Base-by-base conservation (phyloP, 2,888 invertebrate genomes). In the Rhyacophila evoluta region DNA sequence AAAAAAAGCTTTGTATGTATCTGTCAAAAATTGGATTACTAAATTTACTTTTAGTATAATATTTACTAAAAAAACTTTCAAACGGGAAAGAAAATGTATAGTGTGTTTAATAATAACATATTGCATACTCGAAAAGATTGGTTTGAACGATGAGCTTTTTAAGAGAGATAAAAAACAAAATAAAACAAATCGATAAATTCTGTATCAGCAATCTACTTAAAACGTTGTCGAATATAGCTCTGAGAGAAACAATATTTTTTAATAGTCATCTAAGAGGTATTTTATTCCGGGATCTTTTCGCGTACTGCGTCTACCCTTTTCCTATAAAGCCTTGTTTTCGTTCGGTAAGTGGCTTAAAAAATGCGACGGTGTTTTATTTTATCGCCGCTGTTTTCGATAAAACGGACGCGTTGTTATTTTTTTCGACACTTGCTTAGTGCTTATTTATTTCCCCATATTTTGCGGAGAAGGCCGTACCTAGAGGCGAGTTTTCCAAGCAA, bases 351-450 rank as follows among this genome's bases (percentile, higher is more conserved):
- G 77, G 77, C 74, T 74, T 77, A 76, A 81, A 81, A 79, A 77
- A 73, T 75, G 78, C 74, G 75, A 73, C 38, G 72, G 71, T 79
- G 79, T 78, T 81, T 81, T 81, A 70, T 75, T 79, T 79, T 81
- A 81, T 79, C 78, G 74, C 68, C 55, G 72, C 27, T 80, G 78
- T 77, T 78, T 78, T 78, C 72, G 78, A 80, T 75, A 72, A 75
- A 78, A 75, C 74, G 75, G 75, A 72, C 77, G 74, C 39, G 75
- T 78, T 78, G 79, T 78, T 81, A 79, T 81, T 81, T 77, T 55
- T 75, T 77, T 78, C 77, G 79, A 79, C 72, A 77, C 79, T 77
- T 68, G 72, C 74, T 72, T 75, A 36, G 75, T 41, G 75, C 75
- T 75, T 71, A 75, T 80, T 80, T 80, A 80, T 80, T 33, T 77